A percentile compares a stretch with the other conserved stretches of the same genome.
Evolutionary conservation across 2,888 invertebrate species (phyloP).

Genomic region (Eumacrocentrus americanus): DNA sequence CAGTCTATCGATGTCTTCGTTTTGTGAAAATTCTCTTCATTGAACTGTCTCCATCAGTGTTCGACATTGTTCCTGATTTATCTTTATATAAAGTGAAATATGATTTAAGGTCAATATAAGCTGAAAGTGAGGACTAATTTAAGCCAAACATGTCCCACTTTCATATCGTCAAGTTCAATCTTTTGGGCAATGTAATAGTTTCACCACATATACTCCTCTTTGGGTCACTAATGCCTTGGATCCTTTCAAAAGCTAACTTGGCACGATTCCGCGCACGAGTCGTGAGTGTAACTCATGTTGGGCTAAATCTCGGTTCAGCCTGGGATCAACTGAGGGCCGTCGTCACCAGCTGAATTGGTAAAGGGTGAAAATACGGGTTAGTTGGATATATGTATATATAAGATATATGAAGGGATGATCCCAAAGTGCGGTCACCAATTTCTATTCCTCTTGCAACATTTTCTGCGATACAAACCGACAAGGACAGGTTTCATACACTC

Average conservation of each 20-base stretch:
- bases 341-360: not conserved
- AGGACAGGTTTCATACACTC: not conserved
- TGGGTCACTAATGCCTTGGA: conserved; percentile 6
- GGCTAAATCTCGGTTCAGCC: conserved; percentile 28
- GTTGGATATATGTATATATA: not conserved
- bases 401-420: not conserved
- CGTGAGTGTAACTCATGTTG: conserved; percentile 31
- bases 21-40: too few relatives aligned
- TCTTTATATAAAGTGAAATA: too few relatives aligned
- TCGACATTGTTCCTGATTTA: too few relatives aligned
- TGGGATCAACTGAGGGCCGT: conserved; percentile 23
- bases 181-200: not conserved
- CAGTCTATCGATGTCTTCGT: too few relatives aligned
- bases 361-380: not conserved
- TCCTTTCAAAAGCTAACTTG: conserved; percentile 33
- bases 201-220: conserved; percentile 11
- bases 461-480: not conserved
- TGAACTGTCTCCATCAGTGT: too few relatives aligned
- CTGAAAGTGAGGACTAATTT: too few relatives aligned
- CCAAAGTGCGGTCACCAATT: not conserved
- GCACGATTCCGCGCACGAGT: conserved; percentile 30
- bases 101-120: too few relatives aligned
- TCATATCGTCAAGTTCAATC: too few relatives aligned
- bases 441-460: not conserved
- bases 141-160: too few relatives aligned